phyloP scores from a whole-genome alignment of 2,113 vertebrate genomes.

The cattle (Bos taurus) region ARS-UCD2.0 NC_037343.1:36614501-36615000 shows the following conservation, averaged over 20 bases:
- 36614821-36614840: not conserved
- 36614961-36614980: not conserved
- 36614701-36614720: no score
- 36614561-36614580: not conserved
- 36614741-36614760: not conserved
- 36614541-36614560: not conserved
- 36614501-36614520: not conserved
- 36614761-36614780: not conserved
- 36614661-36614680: not conserved
- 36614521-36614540: not conserved
- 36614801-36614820: not conserved
- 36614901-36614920: not conserved
- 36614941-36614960: not conserved
- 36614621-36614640: not conserved
- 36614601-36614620: not conserved
- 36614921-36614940: no score
- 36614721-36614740: not conserved
- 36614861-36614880: not conserved
- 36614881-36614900: not conserved
- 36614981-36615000: not conserved
- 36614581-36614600: not conserved
- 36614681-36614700: not conserved
- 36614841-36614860: fast-evolving
- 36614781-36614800: not conserved
- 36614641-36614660: not conserved